Base-by-base conservation (phyloP, 2,113 vertebrate species). In the Acanthisitta chloris region DNA sequence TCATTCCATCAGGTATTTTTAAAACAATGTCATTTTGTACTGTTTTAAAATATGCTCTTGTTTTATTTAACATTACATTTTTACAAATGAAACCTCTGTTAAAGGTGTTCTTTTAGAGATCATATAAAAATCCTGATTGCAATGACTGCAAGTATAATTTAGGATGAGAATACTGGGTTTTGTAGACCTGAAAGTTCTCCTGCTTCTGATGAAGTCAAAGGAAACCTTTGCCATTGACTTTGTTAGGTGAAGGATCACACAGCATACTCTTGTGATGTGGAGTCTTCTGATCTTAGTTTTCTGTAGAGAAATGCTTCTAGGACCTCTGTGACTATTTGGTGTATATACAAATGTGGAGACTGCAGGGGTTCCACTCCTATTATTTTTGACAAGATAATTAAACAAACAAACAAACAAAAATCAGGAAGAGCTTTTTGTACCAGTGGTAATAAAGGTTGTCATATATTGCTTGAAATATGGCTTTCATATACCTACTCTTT, bases 341-440 rank as follows among this genome's bases (percentile, higher is more conserved):
- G 16, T 69, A 40, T 73, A 36, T 58, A 73, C 49, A 77, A 83
- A 88, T 40, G 24, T 55, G 76, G 76, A 88, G 81, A 61, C 45
- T 43, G 46, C 61, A 86, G 69, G 29, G 77, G 65, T 92, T 67
- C 66, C 54, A 49, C 38, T 93, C 34, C 59, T 92, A 73, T 93
- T 88, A 61, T 49, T 52, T 96, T 96, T 86, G 58, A 86, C 58
- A 80, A 36, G 81, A 94, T 81, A 86, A 92, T 87, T 76, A 83
- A 96, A 97, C 82, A 86, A 94, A 94, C 96, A 96, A 96, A 96
- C 96, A 96, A 96, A 96, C 96, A 96, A 85, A 96, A 76, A 86
- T 65, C 58, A 74, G 21, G 45, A 92, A 54, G 67, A 80, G 5
- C 38, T 94, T 97, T 93, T 95, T 85, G 85, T 86, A 28, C 77